Evolutionary conservation across 2,888 invertebrate genomes (phyloP).

Genomic region (Anagyrus pseudococci): DNA sequence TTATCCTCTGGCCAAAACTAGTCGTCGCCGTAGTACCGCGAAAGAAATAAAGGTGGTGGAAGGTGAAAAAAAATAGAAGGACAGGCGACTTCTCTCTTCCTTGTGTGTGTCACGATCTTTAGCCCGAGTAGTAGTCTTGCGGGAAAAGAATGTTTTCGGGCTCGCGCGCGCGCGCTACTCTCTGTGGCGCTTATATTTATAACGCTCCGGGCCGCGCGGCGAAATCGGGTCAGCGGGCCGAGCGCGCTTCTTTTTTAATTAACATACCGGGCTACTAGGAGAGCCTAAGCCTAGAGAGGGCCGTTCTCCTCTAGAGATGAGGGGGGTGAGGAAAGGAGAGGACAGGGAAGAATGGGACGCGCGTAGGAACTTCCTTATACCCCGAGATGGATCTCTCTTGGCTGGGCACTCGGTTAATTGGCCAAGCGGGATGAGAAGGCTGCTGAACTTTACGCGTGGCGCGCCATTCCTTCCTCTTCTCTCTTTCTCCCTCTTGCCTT

Average conservation of each 20-base stretch:
- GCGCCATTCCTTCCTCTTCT: too few relatives aligned
- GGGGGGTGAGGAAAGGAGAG: too few relatives aligned
- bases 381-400: conserved; percentile 1
- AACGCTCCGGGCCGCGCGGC: conserved; percentile 24
- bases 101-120: too few relatives aligned
- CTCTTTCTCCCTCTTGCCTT: too few relatives aligned
- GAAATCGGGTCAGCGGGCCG: conserved; percentile 54
- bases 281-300: too few relatives aligned
- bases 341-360: neutral
- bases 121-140: too few relatives aligned
- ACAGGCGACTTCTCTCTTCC: too few relatives aligned
- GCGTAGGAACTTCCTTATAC: too few relatives aligned
- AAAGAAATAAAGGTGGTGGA: conserved; percentile 11
- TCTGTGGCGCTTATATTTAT: too few relatives aligned
- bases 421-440: neutral
- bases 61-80: too few relatives aligned
- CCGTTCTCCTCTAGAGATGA: too few relatives aligned
- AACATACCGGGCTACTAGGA: conserved; percentile 34
- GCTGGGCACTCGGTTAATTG: neutral
- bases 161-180: conserved; percentile 14
- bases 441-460: neutral
- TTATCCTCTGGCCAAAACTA: neutral
- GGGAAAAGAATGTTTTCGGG: conserved; percentile 24
- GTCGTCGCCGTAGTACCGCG: neutral
- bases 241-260: conserved; percentile 34